Conservation (phyloP, 2,888 invertebrate species). For the Geophilus truncorum region DNA sequence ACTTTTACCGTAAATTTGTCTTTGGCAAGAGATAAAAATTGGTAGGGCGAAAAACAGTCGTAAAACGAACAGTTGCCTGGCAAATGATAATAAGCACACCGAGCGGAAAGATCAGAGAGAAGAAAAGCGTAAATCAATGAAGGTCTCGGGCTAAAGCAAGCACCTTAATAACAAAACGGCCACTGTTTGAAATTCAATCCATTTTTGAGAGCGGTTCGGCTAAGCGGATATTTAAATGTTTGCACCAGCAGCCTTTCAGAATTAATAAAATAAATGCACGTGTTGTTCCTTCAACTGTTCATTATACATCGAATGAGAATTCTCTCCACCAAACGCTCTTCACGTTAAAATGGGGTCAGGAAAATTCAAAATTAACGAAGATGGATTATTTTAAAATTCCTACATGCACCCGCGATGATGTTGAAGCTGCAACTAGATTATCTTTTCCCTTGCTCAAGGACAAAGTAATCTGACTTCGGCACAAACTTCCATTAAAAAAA, state of each 20-base stretch:
- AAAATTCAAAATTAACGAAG: constrained; percentile 22
- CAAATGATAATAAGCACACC: constrained; percentile 17
- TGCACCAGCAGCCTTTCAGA: constrained; percentile 11
- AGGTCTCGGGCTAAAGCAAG: constrained; percentile 1
- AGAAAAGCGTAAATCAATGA: constrained; percentile 16
- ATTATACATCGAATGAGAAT: constrained; percentile 8
- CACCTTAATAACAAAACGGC: constrained; percentile 17
- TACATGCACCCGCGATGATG: not conserved
- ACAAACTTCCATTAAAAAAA: not conserved
- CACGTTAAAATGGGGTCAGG: not conserved
- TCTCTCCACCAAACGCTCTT: not conserved
- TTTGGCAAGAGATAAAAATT: not conserved
- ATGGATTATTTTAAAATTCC: constrained; percentile 21
- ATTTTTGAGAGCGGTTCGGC: not conserved
- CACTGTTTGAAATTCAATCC: not conserved
- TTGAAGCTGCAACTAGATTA: constrained; percentile 25
- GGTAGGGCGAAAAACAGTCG: not conserved
- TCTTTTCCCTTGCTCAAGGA: not conserved
- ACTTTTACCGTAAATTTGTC: not conserved
- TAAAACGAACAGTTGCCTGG: constrained; percentile 24
- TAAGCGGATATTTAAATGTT: constrained; percentile 5
- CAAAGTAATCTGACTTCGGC: not conserved
- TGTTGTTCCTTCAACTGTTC: constrained; percentile 1
- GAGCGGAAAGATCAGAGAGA: constrained; percentile 13
- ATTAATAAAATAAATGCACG: constrained; percentile 15